Evolutionary conservation across 35 echinoderm and acorn worm species (phyloP), one percentile per base, ranked within the genome.

Genomic region (Lytechinus pictus): DNA sequence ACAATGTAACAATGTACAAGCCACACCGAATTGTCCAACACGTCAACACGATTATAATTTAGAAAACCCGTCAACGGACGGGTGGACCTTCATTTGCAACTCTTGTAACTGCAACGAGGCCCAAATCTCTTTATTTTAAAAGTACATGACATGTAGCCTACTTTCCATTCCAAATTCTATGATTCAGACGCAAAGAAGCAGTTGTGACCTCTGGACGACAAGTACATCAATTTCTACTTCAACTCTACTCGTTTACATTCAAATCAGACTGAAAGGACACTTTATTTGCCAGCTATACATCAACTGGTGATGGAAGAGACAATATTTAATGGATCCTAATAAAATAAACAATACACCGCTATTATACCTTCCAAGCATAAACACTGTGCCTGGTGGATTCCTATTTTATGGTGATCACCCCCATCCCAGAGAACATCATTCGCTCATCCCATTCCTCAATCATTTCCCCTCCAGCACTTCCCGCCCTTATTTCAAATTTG

Each of bases 261-360:
- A 79, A 79, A 79, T n/a, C 66, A 79, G 8, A 5, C n/a, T 79
- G 66, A 79, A 79, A 24, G 4, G 66, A 24, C 66, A 79, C 66
- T 79, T 79, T 79, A 79, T 79, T 79, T 79, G 19, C 66, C 21
- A 79, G 66, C 66, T 14, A 79, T 79, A 79, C 21, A 79, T 79
- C 66, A 79, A 14, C 14, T 79, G 66, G 66, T 79, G 66, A 79
- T 79, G 66, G 66, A 79, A 79, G 19, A 79, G 66, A 79, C 66
- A 79, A 79, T 79, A 79, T 79, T 79, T 79, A n/a, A 79, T 24
- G 66, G 66, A n/a, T 79, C 66, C 66, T n/a, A 79, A 79, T 16
- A 79, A 71, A 71, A 71, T 71, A 71, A 71, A 79, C 66, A 79
- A 79, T 79, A 79, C 66, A 79, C 66, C 66, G n/a, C 66, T 3